phyloP scores from a whole-genome alignment of 1,140 invertebrate genomes.

The Anastrepha ludens region DNA sequence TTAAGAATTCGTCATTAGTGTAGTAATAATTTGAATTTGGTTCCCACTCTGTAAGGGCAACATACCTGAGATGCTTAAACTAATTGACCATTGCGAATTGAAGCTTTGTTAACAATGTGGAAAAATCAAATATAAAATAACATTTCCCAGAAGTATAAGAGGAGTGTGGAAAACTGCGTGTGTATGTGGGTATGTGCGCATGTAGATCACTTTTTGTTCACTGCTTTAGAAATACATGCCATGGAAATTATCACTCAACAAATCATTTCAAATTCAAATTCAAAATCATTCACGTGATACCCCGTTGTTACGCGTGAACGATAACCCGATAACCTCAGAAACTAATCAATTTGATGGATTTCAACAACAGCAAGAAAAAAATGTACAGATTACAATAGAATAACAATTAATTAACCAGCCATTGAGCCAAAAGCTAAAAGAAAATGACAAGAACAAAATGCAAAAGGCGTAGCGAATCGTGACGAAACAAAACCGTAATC shows the following conservation, averaged over 20 bases:
- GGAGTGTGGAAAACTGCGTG: background rate
- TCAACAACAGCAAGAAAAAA: conserved; percentile 5
- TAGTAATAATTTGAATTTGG: background rate
- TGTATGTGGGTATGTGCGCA: background rate
- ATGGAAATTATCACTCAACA: conserved; percentile 51
- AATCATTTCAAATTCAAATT: conserved; percentile 46
- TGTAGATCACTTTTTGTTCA: conserved; percentile 2
- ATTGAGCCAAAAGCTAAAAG: conserved; percentile 41
- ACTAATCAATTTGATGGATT: conserved; percentile 52
- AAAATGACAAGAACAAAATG: conserved; percentile 31
- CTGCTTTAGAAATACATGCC: background rate
- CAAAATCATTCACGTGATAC: conserved; percentile 41
- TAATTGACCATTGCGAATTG: conserved; percentile 50
- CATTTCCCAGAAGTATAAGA: background rate
- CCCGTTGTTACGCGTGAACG: conserved; percentile 40
- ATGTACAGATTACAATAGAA: conserved; percentile 44
- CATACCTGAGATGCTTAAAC: conserved; percentile 14
- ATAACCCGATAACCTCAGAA: conserved; percentile 34
- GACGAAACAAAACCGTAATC: conserved; percentile 4
- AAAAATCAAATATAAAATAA: conserved; percentile 8
- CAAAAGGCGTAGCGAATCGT: conserved; percentile 47
- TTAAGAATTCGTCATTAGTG: background rate
- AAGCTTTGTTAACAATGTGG: conserved; percentile 13
- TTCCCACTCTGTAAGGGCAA: background rate
- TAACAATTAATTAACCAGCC: conserved; percentile 49